Conservation (phyloP, 2,888 invertebrate genomes). For the Oscheius sp. region DNA sequence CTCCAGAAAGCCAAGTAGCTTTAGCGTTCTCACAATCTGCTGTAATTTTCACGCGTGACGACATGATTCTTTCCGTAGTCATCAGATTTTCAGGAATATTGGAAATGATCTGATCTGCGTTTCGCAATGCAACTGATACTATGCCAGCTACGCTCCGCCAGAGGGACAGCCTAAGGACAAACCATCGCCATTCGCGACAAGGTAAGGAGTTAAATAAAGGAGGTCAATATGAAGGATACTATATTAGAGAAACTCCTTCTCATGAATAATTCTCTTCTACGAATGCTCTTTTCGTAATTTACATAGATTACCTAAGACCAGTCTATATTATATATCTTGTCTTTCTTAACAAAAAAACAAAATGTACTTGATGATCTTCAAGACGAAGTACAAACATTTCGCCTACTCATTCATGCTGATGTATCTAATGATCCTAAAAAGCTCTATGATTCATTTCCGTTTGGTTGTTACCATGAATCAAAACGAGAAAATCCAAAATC, state of each 20-base stretch:
- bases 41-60: no score
- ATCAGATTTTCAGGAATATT: conserved; percentile 17
- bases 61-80: background rate
- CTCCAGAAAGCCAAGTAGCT: background rate
- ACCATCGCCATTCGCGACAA: conserved; percentile 25
- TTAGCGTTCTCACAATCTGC: conserved; percentile 14
- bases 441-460: no score
- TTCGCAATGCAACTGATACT: conserved; percentile 28
- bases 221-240: background rate
- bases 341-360: no score
- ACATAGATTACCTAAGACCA: conserved; percentile 14
- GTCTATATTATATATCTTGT: background rate
- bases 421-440: no score
- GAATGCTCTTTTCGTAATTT: conserved; percentile 20
- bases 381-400: no score
- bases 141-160: conserved; percentile 30
- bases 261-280: conserved; percentile 10
- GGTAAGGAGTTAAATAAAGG: background rate
- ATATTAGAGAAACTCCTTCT: background rate
- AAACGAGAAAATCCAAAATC: no score
- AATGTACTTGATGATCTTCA: no score
- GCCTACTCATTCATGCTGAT: no score
- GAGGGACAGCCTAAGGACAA: conserved; percentile 25
- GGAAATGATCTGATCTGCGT: conserved; percentile 15
- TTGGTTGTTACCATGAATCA: no score